Conservation (phyloP, 2,113 vertebrate species). For the Meleagris gallopavo region DNA sequence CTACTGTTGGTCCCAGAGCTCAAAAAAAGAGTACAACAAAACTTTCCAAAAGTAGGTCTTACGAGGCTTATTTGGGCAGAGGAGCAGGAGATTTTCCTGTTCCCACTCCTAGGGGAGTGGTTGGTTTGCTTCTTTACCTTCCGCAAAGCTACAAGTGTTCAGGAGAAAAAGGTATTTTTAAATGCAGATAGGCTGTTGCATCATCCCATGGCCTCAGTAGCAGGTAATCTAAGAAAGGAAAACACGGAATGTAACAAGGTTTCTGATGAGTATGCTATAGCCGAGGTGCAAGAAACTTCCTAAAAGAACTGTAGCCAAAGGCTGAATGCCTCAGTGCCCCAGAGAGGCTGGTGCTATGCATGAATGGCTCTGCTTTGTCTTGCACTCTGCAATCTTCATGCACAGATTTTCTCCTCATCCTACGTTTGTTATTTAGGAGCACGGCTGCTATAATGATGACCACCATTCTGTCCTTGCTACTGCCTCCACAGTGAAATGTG, state of each 20-base stretch:
- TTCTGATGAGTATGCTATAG: not conserved
- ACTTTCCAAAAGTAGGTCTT: not conserved
- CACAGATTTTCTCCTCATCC: not conserved
- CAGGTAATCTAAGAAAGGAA: not conserved
- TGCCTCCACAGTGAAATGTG: no score
- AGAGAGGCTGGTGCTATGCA: not conserved
- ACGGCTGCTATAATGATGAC: rapidly evolving
- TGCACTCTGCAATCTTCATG: not conserved
- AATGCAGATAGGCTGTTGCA: not conserved
- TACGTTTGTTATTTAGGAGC: not conserved
- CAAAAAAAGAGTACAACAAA: not conserved
- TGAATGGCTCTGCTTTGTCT: not conserved
- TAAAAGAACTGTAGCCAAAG: not conserved
- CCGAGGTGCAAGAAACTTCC: not conserved
- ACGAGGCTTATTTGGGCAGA: not conserved
- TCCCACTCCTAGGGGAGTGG: not conserved
- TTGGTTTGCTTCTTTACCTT: not conserved
- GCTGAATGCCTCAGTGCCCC: not conserved
- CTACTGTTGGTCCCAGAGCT: not conserved
- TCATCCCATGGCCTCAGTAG: not conserved
- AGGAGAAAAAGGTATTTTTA: not conserved
- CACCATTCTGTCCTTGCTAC: no score
- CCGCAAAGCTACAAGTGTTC: not conserved
- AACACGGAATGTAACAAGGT: not conserved
- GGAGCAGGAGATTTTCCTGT: not conserved